Evolutionary conservation across 2,888 invertebrate species (phyloP).

Genomic region (Anodontia alba): DNA sequence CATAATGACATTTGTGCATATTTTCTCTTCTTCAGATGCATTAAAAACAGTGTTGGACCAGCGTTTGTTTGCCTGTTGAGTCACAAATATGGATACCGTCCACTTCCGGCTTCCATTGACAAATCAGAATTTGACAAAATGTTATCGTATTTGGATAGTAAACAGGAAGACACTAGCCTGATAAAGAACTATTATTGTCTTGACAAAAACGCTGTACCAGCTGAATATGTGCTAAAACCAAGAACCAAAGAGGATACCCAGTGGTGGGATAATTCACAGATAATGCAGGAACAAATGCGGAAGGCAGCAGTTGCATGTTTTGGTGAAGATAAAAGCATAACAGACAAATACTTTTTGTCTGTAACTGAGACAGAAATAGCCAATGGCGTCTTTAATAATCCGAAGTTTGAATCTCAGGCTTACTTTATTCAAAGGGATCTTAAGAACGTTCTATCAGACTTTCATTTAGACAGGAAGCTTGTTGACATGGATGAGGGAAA

Average conservation of each 20-base stretch:
- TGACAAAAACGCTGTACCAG: slow-evolving; percentile 77
- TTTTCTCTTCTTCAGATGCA: slow-evolving; percentile 47
- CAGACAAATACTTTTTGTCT: slow-evolving; percentile 54
- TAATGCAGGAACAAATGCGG: slow-evolving; percentile 38
- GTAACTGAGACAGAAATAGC: slow-evolving; percentile 58
- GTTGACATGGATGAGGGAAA: slow-evolving; percentile 39
- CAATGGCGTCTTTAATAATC: slow-evolving; percentile 45
- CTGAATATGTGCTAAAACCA: slow-evolving; percentile 74
- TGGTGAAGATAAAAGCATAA: slow-evolving; percentile 28
- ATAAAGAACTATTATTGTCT: slow-evolving; percentile 74
- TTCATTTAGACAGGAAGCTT: slow-evolving; percentile 48
- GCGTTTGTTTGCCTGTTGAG: slow-evolving; percentile 74
- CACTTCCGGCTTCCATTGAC: slow-evolving; percentile 75
- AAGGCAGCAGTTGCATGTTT: slow-evolving; percentile 47
- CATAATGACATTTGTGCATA: no score
- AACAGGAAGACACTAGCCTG: slow-evolving; percentile 61
- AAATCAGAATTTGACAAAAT: slow-evolving; percentile 73
- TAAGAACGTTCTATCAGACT: slow-evolving; percentile 29
- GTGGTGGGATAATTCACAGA: slow-evolving; percentile 44
- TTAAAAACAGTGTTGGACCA: slow-evolving; percentile 65
- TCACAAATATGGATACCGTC: slow-evolving; percentile 81
- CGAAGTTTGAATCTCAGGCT: slow-evolving; percentile 29
- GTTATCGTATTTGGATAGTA: slow-evolving; percentile 50
- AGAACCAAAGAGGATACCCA: slow-evolving; percentile 26
- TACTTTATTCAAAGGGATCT: slow-evolving; percentile 43